Evolutionary conservation across 2,113 vertebrate genomes (phyloP), one percentile per base, ranked within the genome.

Genomic region (Ameiurus melas): DNA sequence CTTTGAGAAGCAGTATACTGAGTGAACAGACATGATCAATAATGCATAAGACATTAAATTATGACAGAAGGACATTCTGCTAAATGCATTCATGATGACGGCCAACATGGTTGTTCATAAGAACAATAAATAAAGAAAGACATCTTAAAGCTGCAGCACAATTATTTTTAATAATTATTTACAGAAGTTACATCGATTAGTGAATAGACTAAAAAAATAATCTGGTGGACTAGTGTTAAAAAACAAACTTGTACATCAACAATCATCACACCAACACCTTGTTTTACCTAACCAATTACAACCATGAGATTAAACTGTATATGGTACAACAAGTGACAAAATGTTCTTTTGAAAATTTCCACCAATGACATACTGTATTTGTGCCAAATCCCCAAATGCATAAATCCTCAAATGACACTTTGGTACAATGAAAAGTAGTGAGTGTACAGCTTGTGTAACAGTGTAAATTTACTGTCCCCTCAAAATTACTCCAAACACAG

Each of bases 31-130:
- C 36, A 0, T 57, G 20, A 58, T 75, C 66, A 71, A 73, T 85
- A 85, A 85, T 33, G 66, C 20, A 73, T 33, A 73, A 25, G 39
- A 30, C 84, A 73, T 85, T 79, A 47, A 3, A 64, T 79, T 79
- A 51, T 4, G 9, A 30, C n/a, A 68, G 19, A 25, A 66, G 25
- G 43, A 8, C 60, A 68, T 80, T 66, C 33, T 43, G 36, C 20
- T 43, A 33, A 62, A 87, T 70, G 22, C 33, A 70, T 86, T 80
- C 43, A 80, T 86, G 43, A 79, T 80, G 36, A 62, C 58, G 19
- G 43, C n/a, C 73, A 79, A 77, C 39, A 27, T 77, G 25, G 73
- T 5, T 47, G 73, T 51, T 77, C 39, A 77, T 47, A 10, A 47
- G 73, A 47, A 7, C 73, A 27, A 77, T 77, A 47, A 47, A 47